phyloP scores from a whole-genome alignment of 2,888 invertebrate species.

The Nomada hirtipes region DNA sequence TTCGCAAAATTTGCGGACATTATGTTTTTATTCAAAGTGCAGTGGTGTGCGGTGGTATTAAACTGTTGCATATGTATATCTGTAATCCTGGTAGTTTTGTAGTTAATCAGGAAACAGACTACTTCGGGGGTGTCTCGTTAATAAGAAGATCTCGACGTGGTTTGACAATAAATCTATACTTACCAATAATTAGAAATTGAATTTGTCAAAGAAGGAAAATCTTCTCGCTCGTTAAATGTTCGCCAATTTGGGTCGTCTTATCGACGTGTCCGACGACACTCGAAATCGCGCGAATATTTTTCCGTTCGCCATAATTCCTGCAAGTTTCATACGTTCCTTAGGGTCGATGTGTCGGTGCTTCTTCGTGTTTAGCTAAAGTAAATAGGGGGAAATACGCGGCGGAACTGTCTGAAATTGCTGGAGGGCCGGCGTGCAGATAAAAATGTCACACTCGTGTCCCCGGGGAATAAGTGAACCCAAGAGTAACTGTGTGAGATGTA shows the following conservation, averaged over 20 bases:
- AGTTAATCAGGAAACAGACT: too few species aligned
- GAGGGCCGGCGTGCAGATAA: slow-evolving; percentile 71
- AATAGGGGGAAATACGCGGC: slow-evolving; percentile 65
- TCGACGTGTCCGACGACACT: slow-evolving; percentile 21
- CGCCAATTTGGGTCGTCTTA: background rate
- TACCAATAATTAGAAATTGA: too few species aligned
- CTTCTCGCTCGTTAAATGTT: background rate
- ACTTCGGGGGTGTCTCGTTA: too few species aligned
- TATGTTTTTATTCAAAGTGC: too few species aligned
- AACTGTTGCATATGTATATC: too few species aligned
- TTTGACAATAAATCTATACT: too few species aligned
- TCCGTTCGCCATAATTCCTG: slow-evolving; percentile 59
- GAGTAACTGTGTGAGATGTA: slow-evolving; percentile 69
- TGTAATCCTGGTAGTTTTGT: too few species aligned
- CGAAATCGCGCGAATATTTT: slow-evolving; percentile 30
- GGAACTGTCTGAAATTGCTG: slow-evolving; percentile 68
- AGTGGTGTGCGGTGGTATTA: too few species aligned
- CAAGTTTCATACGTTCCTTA: slow-evolving; percentile 42
- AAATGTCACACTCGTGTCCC: slow-evolving; percentile 76
- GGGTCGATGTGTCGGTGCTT: slow-evolving; percentile 48
- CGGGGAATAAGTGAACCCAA: slow-evolving; percentile 68
- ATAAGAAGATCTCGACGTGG: too few species aligned
- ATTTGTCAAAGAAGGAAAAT: too few species aligned
- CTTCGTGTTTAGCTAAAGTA: slow-evolving; percentile 70
- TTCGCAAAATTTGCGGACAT: too few species aligned